Evolutionary conservation across 2,797 vertebrate genomes (phyloP), one percentile per base, ranked within the genome.

Genomic region (Heliangelus exortis): DNA sequence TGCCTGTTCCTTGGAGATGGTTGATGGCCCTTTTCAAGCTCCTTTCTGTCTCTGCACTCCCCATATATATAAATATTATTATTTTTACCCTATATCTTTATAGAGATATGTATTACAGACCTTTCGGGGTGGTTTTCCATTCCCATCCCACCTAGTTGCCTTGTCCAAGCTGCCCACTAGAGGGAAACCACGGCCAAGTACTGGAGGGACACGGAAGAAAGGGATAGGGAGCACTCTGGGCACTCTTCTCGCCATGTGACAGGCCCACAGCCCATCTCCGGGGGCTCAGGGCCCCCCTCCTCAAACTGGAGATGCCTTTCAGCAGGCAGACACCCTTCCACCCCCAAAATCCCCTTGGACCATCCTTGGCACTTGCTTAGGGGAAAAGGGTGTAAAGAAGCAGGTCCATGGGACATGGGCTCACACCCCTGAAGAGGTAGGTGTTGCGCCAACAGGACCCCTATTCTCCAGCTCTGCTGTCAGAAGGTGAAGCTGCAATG

Each of bases 171-270:
- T 86, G 79, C 80, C 96, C 96, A 84, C 96, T 97, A 97, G 95
- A 95, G 95, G 96, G 96, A 96, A 92, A 66, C 83, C 93, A 89
- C 28, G 13, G 92, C 76, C 84, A 93, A 94, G 80, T 73, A 93
- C 91, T 59, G 51, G 14, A 21, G 11, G 15, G 36, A 76, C 3
- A 29, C 29, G 19, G 36, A 82, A 51, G 23, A 19, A 33, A 15
- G 13, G n/a, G 15, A 71, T 33, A 13, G 12, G 20, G 39, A 89
- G 6, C 19, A 51, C 62, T 61, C 47, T 0, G 1, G 21, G 8
- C 50, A 19, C 21, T 48, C 43, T 75, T 19, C 7, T 45, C 41
- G 15, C 48, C 57, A 8, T 5, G 9, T 13, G 28, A 74, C 41
- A 83, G 21, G 11, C 26, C 33, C 50, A 34, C 31, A 74, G 23